Evolutionary conservation across 2,888 invertebrate species (phyloP), one percentile per base, ranked within the genome.

Genomic region (Rhingia campestris): DNA sequence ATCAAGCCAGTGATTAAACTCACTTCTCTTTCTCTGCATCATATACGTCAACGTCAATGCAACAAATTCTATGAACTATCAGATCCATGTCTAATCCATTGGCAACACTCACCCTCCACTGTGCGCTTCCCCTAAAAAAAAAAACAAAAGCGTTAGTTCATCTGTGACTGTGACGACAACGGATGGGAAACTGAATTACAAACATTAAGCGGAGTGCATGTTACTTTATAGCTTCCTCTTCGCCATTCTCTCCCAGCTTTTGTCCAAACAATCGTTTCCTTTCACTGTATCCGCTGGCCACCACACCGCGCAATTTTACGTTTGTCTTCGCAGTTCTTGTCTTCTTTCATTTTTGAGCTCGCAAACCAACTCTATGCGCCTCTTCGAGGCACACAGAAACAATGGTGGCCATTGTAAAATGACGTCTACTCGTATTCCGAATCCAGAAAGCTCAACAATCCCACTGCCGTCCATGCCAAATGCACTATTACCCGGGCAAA

Each of bases 321-420:
- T 56, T 67, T 41, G 12, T 64, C 59, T 58, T 64, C 59, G 47
- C 47, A 56, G 14, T 53, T 22, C 30, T 59, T 59, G 39, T 33
- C 14, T 43, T 10, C 22, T 7, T n/a, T 32, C 12, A 10, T 7
- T 12, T 4, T 4, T 14, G 14, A 9, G 14, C 12, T 1, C 14
- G 14, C 22, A 22, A 22, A 22, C 22, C 22, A 22, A 22, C 7
- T 47, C 12, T 53, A 4, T 6, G 6, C 30, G 33, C 45, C 35
- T 45, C 35, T 58, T 58, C 39, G 43, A 69, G 61, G 12, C 47
- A 53, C 49, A 67, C 33, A 63, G 30, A 3, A 69, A 82, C 53
- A 77, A 82, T 82, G 63, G 56, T 47, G 41, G 53, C 63, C 58
- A 70, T 82, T 82, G 58, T 69, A 32, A 76, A 51, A 61, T 67